Evolutionary conservation across 2,113 vertebrate genomes (phyloP).

Genomic region (rabbit (Oryctolagus cuniculus)): DNA sequence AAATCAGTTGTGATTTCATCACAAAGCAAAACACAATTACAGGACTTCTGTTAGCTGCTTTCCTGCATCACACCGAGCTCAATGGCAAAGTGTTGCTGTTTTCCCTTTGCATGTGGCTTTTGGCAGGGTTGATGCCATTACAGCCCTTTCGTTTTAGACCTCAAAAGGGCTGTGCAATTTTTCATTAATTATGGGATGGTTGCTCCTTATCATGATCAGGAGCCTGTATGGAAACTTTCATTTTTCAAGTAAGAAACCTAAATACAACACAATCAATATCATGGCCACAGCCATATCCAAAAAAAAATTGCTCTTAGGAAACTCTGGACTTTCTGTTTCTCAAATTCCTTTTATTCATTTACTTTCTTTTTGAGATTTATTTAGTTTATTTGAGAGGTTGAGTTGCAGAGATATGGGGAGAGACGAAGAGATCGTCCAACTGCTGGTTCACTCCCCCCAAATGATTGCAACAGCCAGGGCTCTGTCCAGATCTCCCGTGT

Average conservation of each 20-base stretch:
- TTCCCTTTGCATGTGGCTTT: slow-evolving; percentile 33
- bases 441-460: no score
- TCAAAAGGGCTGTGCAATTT: slow-evolving; percentile 22
- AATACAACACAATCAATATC: background rate
- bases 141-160: slow-evolving; percentile 56
- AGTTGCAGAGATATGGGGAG: no score
- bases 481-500: no score
- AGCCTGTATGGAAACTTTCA: slow-evolving; percentile 39
- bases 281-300: background rate
- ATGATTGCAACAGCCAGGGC: no score
- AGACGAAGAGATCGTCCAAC: no score
- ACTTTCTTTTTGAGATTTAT: no score
- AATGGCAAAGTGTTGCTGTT: slow-evolving; percentile 7
- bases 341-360: no score
- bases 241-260: slow-evolving; percentile 47
- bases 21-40: slow-evolving; percentile 53
- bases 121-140: slow-evolving; percentile 44
- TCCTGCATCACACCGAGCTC: background rate
- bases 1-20: slow-evolving; percentile 44
- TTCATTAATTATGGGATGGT: slow-evolving; percentile 51
- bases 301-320: background rate
- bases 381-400: no score
- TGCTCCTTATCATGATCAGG: slow-evolving; percentile 48
- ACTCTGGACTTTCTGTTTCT: background rate
- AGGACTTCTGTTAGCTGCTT: slow-evolving; percentile 43